phyloP scores from a whole-genome alignment of 2,888 invertebrate genomes.

The Sthenelais limicola region DNA sequence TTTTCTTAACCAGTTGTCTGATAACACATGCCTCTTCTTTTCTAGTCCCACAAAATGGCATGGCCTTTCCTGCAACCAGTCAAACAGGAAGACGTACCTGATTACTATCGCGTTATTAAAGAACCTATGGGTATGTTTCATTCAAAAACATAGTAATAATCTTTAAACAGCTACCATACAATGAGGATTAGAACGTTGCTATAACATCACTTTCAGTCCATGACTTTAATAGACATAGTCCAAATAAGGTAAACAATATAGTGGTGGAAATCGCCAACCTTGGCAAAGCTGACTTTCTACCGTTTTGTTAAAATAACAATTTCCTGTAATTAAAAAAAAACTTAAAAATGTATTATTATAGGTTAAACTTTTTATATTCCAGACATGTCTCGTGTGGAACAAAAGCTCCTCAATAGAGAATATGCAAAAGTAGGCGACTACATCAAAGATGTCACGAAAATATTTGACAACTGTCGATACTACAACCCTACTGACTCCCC shows the following conservation, averaged over 20 bases:
- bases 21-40: slow-evolving; percentile 2
- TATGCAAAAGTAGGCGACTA: slow-evolving; percentile 94
- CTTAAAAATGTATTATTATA: too few species aligned
- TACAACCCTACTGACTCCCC: slow-evolving; percentile 97
- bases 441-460: slow-evolving; percentile 97
- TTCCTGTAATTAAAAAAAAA: too few species aligned
- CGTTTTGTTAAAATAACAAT: too few species aligned
- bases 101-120: slow-evolving; percentile 85
- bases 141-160: not conserved
- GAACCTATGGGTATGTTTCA: slow-evolving; percentile 72
- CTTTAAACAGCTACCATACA: too few species aligned
- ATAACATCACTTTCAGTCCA: too few species aligned
- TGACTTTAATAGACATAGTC: too few species aligned
- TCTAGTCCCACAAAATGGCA: slow-evolving; percentile 91
- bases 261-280: too few species aligned
- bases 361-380: slow-evolving; percentile 64
- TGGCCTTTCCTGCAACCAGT: slow-evolving; percentile 99
- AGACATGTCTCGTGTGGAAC: slow-evolving; percentile 95
- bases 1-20: not conserved
- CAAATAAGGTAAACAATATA: too few species aligned
- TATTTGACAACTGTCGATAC: slow-evolving; percentile 98
- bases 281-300: too few species aligned
- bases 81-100: slow-evolving; percentile 94
- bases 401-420: slow-evolving; percentile 81
- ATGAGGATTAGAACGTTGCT: too few species aligned